A percentile compares a stretch with the other conserved stretches of the same genome.
Conservation (phyloP, 2,888 invertebrate species). For the Pandemis heparana region DNA sequence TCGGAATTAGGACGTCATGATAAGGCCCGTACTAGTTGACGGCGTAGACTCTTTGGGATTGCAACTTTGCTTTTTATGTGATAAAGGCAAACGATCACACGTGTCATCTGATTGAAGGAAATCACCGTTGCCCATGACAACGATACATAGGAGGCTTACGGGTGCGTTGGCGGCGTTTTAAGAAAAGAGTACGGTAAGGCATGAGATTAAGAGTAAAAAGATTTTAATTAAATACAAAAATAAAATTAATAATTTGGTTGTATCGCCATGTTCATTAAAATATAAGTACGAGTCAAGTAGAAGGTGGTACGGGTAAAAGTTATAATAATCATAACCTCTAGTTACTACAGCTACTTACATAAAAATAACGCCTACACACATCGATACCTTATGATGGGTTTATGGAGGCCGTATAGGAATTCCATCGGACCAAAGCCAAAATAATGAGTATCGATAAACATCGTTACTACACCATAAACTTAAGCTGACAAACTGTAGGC, state of each 20-base stretch:
- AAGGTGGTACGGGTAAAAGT: not conserved
- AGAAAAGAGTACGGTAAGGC: too few species aligned
- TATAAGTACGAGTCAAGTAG: not conserved
- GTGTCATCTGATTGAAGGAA: too few species aligned
- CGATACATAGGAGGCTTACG: too few species aligned
- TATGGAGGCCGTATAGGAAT: slow-evolving; percentile 2
- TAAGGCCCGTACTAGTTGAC: not conserved
- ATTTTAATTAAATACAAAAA: too few species aligned
- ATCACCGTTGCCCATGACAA: too few species aligned
- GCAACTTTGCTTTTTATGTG: too few species aligned
- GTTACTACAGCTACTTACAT: not conserved
- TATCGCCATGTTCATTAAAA: too few species aligned
- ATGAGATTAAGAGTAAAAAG: too few species aligned
- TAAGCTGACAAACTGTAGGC: slow-evolving; percentile 45
- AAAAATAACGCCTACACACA: not conserved
- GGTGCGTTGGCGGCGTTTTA: too few species aligned
- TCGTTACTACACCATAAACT: slow-evolving; percentile 32
- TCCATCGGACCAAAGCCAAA: slow-evolving; percentile 19
- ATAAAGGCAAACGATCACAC: too few species aligned
- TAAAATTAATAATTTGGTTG: too few species aligned
- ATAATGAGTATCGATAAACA: slow-evolving; percentile 39
- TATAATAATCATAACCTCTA: not conserved
- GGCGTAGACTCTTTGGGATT: not conserved
- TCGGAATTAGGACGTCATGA: too few species aligned
- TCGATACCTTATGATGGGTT: slow-evolving; percentile 8